phyloP scores from a whole-genome alignment of 2,113 vertebrate genomes.

The Tinamus guttatus region DNA sequence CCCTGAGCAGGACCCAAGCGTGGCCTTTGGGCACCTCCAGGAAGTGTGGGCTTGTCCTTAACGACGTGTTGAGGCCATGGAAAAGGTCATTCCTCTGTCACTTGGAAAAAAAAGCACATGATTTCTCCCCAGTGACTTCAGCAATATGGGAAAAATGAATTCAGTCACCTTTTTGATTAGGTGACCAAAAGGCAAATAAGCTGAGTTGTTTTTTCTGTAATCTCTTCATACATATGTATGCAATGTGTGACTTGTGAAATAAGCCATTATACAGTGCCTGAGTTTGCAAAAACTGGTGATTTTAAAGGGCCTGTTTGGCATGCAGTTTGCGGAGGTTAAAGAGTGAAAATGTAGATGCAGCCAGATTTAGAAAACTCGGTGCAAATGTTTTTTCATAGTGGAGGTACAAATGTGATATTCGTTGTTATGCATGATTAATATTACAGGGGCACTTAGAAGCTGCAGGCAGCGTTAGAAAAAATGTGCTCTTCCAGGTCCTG shows the following conservation, averaged over 20 bases:
- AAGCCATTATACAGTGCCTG: slow-evolving; percentile 19
- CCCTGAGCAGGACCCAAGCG: background rate
- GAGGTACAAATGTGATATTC: background rate
- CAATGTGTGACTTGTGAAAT: slow-evolving; percentile 16
- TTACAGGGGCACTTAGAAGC: background rate
- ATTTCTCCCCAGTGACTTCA: background rate
- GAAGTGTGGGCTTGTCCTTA: background rate
- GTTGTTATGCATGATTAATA: background rate
- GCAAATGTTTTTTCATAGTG: background rate
- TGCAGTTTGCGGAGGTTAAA: slow-evolving; percentile 24
- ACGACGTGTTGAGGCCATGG: background rate
- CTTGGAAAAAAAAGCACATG: background rate
- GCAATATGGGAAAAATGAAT: background rate
- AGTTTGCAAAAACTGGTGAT: slow-evolving; percentile 37
- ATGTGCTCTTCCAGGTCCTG: background rate
- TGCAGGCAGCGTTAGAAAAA: background rate
- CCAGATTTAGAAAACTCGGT: background rate
- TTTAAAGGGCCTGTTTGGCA: slow-evolving; percentile 16
- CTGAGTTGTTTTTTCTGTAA: background rate
- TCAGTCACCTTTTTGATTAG: slow-evolving; percentile 39
- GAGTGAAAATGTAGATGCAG: background rate
- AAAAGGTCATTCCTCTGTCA: background rate
- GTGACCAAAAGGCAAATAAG: slow-evolving; percentile 46
- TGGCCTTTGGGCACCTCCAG: background rate
- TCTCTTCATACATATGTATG: slow-evolving; percentile 59